Base-by-base conservation (phyloP, 1,140 invertebrate genomes). In the Helicorthomorpha holstii region DNA sequence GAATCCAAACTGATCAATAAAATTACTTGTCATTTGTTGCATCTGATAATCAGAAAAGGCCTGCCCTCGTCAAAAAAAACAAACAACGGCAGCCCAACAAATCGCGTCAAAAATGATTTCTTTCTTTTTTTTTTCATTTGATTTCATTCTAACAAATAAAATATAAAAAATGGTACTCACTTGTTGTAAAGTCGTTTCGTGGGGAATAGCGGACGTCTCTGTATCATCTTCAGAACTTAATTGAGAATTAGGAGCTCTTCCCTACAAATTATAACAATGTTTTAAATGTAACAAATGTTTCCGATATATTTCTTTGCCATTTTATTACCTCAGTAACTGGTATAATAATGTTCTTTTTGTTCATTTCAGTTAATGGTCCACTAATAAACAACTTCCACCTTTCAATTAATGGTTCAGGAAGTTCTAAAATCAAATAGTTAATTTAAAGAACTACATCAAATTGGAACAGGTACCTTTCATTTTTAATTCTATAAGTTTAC, bases 1-100 rank as follows among this genome's bases (percentile, higher is more conserved):
- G 59, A 75, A 80, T 27, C 77, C 76, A 63, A 76, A 81, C 54
- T 74, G 73, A 51, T 78, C 77, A 60, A 73, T 73, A 63, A 76
- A 75, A 52, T 72, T 71, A 56, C 71, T 69, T 42, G 73, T 73
- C 69, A 78, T 73, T 59, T 75, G 70, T 67, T 77, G 74, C 58
- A 70, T 68, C 65, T 75, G 70, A 63, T 75, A 77, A 62, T 75
- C 72, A 58, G 69, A 68, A 66, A 76, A 78, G 54, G 70, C 68
- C 75, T 78, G 62, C 54, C 59, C 60, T 64, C 41, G n/a, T n/a
- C n/a, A n/a, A n/a, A n/a, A n/a, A 46, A 19, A 19, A 4, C 44
- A 22, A 25, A 46, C 21, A 10, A 46, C 21, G n/a, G n/a, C 22
- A 29, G 25, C 21, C 38, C 57, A 44, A 45, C 12, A 12, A 54